Conservation (phyloP, 2,888 invertebrate genomes). For the Tipula helvola region DNA sequence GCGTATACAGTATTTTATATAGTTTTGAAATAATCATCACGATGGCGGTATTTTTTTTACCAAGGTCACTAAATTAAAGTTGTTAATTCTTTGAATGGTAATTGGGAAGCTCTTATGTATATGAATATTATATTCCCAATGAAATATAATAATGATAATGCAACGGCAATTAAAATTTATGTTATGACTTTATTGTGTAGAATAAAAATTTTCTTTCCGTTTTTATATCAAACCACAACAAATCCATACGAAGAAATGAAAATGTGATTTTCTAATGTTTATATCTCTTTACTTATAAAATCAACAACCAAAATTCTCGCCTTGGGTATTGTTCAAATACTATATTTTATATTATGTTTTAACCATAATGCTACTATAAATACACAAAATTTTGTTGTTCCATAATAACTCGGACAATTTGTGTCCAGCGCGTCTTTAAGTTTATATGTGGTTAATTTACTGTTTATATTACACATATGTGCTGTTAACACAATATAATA, state of each 20-base stretch:
- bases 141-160: neutral
- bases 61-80: neutral
- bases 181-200: neutral
- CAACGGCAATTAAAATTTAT: neutral
- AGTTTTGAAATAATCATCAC: neutral
- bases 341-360: neutral
- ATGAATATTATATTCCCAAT: neutral
- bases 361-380: neutral
- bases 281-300: neutral
- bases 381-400: neutral
- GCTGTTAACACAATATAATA: neutral
- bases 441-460: neutral
- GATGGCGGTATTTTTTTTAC: neutral
- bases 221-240: neutral
- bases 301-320: neutral
- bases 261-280: neutral
- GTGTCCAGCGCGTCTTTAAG: neutral
- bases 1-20: neutral
- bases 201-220: neutral
- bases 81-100: neutral
- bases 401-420: neutral
- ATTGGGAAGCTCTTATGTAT: neutral
- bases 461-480: neutral
- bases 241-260: neutral
- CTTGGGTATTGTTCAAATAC: neutral